Evolutionary conservation across 2,113 vertebrate species (phyloP).

Genomic region (Bujurquina vittata): DNA sequence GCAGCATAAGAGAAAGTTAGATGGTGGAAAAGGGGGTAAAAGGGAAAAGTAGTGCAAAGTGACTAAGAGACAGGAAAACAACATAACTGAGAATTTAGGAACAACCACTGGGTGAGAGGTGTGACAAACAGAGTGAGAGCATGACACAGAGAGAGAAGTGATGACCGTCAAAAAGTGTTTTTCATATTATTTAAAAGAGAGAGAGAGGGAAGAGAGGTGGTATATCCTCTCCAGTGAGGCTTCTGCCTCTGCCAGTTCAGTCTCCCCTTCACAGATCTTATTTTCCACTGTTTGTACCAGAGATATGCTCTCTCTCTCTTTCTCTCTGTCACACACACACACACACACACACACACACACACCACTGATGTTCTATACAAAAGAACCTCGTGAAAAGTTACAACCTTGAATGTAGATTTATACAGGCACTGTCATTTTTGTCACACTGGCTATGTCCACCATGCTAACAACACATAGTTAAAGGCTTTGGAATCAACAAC

Average conservation of each 20-base stretch:
- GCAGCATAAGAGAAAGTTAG: not conserved
- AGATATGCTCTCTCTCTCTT: not conserved
- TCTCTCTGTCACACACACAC: not conserved
- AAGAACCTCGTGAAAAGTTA: slow-evolving; percentile 31
- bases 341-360: not conserved
- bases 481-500: slow-evolving; percentile 8
- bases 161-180: slow-evolving; percentile 17
- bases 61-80: slow-evolving; percentile 16
- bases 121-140: not conserved
- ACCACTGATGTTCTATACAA: not conserved
- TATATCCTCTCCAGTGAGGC: slow-evolving; percentile 41
- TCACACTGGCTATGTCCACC: not conserved
- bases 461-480: slow-evolving; percentile 16
- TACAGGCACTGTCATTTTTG: slow-evolving; percentile 23
- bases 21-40: not conserved
- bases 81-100: not conserved
- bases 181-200: slow-evolving; percentile 17
- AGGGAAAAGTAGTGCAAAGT: not conserved
- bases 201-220: not conserved
- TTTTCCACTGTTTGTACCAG: slow-evolving; percentile 63
- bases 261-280: slow-evolving; percentile 31
- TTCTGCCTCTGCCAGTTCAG: slow-evolving; percentile 3
- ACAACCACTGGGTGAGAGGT: not conserved
- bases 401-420: not conserved
- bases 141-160: not conserved